Conservation (phyloP, 2,113 vertebrate species). For the Rhinoderma darwinii region DNA sequence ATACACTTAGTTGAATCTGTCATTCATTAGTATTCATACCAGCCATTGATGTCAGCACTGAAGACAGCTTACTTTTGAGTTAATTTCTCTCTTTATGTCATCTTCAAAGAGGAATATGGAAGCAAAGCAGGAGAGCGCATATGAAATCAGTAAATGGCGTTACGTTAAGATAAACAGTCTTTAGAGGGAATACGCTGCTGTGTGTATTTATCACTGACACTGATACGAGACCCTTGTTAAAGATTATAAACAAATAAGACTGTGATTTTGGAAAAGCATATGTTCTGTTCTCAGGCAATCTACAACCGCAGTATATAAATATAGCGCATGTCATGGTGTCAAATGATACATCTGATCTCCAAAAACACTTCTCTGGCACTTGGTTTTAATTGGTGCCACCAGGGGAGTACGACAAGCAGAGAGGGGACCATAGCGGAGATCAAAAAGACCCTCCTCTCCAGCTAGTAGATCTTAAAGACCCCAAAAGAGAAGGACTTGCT, state of each 20-base stretch:
- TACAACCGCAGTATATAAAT: background rate
- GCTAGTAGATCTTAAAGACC: no score
- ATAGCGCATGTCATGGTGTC: background rate
- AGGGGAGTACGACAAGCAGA: background rate
- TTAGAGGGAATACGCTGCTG: conserved; percentile 25
- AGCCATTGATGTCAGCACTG: conserved; percentile 32
- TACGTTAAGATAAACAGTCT: conserved; percentile 47
- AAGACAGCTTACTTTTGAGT: conserved; percentile 43
- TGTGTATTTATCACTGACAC: conserved; percentile 21
- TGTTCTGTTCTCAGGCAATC: background rate
- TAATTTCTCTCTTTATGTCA: conserved; percentile 49
- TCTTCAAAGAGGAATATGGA: conserved; percentile 41
- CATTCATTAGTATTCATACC: conserved; percentile 41
- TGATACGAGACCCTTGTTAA: conserved; percentile 24
- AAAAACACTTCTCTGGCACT: background rate
- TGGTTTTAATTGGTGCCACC: background rate
- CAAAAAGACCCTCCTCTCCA: background rate
- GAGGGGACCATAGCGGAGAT: background rate
- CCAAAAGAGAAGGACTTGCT: no score
- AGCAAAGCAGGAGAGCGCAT: conserved; percentile 21
- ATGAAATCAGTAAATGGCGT: conserved; percentile 40
- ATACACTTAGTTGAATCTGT: conserved; percentile 6
- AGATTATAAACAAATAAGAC: conserved; percentile 20
- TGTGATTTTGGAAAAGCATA: background rate
- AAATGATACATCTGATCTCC: background rate